Evolutionary conservation across 2,888 invertebrate genomes (phyloP), one percentile per base, ranked within the genome.

Genomic region (Chloromyia formosa): DNA sequence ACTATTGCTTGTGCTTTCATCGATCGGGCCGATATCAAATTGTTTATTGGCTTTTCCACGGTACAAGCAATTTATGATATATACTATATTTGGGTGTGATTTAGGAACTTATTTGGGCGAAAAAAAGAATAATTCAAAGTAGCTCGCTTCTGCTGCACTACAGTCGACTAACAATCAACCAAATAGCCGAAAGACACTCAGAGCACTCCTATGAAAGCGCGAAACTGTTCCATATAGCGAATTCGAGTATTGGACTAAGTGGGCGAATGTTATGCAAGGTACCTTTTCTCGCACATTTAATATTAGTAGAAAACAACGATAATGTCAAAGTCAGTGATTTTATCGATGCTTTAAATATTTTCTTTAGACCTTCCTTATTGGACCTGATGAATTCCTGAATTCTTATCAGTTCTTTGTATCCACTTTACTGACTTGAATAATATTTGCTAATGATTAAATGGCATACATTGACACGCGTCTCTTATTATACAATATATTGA

Each of bases 1-100:
- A 93, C 95, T 16, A 95, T 99, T 79, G 98, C 99, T 86, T 84
- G 93, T 56, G 98, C 99, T 0, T 98, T 99, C 86, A 89, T 98
- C 7, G 98, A 99, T 86, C 89, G 99, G 77, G 97, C n/a, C n/a
- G n/a, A n/a, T n/a, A n/a, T n/a, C n/a, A n/a, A n/a, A n/a, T n/a
- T n/a, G n/a, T n/a, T n/a, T n/a, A n/a, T n/a, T n/a, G n/a, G n/a
- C n/a, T n/a, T n/a, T n/a, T n/a, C n/a, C n/a, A n/a, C n/a, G n/a
- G 86, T 87, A 60, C 84, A 89, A 76, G 96, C 96, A 12, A 92
- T 97, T 75, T 93, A 92, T 82, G 89, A 91, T 80, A 97, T n/a
- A n/a, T n/a, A n/a, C n/a, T 98, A 81, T 93, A 94, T 83, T 86
- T 87, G 77, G 91, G 94, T 1, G 96, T 96, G 84, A 87, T 97